Conservation (phyloP, 2,888 invertebrate genomes). For the Mylabris sibirica region DNA sequence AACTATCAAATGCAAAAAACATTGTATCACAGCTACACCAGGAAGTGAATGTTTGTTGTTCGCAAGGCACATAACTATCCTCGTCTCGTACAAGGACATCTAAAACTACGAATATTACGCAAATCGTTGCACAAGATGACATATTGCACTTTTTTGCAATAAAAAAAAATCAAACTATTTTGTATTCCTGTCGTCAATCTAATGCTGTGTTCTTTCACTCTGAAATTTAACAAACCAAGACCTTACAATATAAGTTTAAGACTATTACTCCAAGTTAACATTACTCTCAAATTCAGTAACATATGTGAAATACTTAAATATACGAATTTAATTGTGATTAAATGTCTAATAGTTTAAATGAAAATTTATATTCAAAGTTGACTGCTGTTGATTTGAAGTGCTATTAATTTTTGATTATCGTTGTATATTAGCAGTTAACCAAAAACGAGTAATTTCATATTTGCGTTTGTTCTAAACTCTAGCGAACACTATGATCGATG, state of each 20-base stretch:
- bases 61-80: conserved; percentile 12
- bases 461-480: background rate
- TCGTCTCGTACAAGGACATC: conserved; percentile 13
- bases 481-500: background rate
- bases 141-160: conserved; percentile 15
- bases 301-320: background rate
- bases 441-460: conserved; percentile 10
- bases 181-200: background rate
- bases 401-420: background rate
- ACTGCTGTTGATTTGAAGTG: background rate
- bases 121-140: conserved; percentile 15
- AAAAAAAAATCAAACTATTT: background rate
- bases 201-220: background rate
- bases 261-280: background rate
- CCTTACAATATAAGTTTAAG: background rate
- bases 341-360: background rate
- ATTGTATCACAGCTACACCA: background rate
- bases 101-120: conserved; percentile 15
- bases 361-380: background rate
- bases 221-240: background rate
- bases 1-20: conserved; percentile 10
- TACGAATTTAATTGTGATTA: background rate
- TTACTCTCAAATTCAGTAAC: background rate
- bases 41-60: conserved; percentile 16
- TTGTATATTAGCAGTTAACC: background rate